Evolutionary conservation across 2,888 invertebrate species (phyloP), one percentile per base, ranked within the genome.

Genomic region (Yponomeuta evonymella): DNA sequence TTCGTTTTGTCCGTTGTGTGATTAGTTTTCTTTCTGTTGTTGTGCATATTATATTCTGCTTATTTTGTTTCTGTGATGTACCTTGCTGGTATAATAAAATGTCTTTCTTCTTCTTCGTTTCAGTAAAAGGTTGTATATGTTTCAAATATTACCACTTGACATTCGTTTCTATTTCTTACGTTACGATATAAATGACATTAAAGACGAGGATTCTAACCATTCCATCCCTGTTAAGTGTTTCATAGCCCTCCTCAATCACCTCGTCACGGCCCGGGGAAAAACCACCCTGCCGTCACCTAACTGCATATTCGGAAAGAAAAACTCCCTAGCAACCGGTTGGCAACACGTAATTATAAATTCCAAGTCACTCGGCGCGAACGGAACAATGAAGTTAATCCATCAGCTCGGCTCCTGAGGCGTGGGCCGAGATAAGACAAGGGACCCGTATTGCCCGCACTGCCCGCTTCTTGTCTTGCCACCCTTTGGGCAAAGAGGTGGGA

Each of bases 331-430:
- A 65, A 64, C 65, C 51, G 9, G 70, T 65, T 48, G 48, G 33
- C 75, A 76, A 79, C 79, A 74, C 81, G 84, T 89, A 91, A 92
- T 92, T 92, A 91, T 90, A 90, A 88, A 92, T 91, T 89, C 89
- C 86, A 81, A 87, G 89, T 89, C 90, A 89, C 88, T 85, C 83
- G 82, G 86, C 63, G 62, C 85, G 83, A 85, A 86, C 84, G 83
- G 87, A 90, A 91, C 91, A 91, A 91, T 91, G 90, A 89, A 90
- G 90, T 91, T 91, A 91, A 91, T 91, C 91, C 90, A 91, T 91
- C 91, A 91, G 90, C 79, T 83, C 82, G 80, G 82, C 81, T 86
- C 90, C 90, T 86, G 86, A 81, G 91, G 89, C 89, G 89, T 84
- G 87, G 90, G 87, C 80, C 79, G 79, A 89, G 91, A 92, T 92